Percentiles rank a stretch among this genome's conserved stretches.
phyloP scores from a whole-genome alignment of 2,797 vertebrate species.

The Propithecus perrieri region DNA sequence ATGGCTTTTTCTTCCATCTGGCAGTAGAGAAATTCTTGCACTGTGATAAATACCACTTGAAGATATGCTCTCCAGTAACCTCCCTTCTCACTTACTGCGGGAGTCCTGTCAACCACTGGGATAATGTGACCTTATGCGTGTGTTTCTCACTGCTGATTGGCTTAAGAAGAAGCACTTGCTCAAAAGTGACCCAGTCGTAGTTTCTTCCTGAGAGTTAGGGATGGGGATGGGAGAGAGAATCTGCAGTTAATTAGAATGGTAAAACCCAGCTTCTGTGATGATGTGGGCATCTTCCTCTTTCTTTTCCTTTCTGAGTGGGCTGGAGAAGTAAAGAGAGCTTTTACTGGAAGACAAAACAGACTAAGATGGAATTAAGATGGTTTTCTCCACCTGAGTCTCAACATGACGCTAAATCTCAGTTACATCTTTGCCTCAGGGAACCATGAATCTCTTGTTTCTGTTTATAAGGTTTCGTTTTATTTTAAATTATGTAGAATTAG shows the following conservation, averaged over 20 bases:
- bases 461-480: neutral
- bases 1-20: neutral
- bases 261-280: neutral
- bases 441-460: neutral
- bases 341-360: neutral
- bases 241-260: neutral
- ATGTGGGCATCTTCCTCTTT: neutral
- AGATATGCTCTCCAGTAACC: neutral
- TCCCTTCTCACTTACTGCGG: neutral
- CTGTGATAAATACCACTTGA: neutral
- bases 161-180: neutral
- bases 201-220: neutral
- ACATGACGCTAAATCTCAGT: neutral
- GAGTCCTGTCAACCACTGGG: neutral
- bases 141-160: neutral
- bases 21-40: neutral
- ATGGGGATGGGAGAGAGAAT: neutral
- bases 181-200: neutral
- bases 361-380: neutral
- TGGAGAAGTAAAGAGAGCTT: neutral
- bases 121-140: neutral
- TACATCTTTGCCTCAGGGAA: neutral
- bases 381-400: neutral
- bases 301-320: neutral
- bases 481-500: neutral